These are phyloP conservation scores for Ardeotis arabs DNA, from an alignment of 2,113 vertebrate species.

Conservation along the genomic window DNA sequence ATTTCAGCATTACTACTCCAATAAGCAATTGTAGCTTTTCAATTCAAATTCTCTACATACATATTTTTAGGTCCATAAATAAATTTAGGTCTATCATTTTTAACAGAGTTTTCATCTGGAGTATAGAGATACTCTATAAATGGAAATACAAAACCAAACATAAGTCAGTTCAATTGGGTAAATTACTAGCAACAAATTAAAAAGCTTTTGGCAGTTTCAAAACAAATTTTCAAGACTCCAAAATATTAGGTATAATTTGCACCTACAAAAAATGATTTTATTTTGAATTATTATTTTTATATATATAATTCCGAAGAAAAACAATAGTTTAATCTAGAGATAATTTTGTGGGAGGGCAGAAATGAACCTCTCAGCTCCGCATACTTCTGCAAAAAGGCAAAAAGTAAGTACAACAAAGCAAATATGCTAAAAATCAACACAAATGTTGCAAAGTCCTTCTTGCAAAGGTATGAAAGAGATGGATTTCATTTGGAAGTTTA, in stretches of 20 bases:
- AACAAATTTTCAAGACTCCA: neutral
- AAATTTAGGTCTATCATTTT: neutral
- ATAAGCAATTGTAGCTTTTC: neutral
- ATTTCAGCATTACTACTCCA: neutral
- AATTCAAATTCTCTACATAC: neutral
- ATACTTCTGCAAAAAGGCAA: neutral
- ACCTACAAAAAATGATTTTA: neutral
- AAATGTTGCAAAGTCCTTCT: neutral
- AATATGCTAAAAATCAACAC: neutral
- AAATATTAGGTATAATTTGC: neutral
- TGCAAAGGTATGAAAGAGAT: neutral
- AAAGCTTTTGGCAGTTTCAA: neutral
- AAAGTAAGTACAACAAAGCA: neutral
- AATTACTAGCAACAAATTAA: neutral
- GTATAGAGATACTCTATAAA: neutral
- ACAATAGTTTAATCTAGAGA: neutral
- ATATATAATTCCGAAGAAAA: neutral
- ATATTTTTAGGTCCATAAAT: neutral
- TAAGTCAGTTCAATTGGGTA: neutral
- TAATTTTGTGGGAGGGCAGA: neutral
- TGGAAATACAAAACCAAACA: neutral
- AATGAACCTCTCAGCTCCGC: neutral
- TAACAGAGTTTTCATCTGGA: neutral
- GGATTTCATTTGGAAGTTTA: neutral
- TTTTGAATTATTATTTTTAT: no score